Evolutionary conservation across 2,888 invertebrate species (phyloP), one percentile per base, ranked within the genome.

Genomic region (Lasioglossum figueresi): DNA sequence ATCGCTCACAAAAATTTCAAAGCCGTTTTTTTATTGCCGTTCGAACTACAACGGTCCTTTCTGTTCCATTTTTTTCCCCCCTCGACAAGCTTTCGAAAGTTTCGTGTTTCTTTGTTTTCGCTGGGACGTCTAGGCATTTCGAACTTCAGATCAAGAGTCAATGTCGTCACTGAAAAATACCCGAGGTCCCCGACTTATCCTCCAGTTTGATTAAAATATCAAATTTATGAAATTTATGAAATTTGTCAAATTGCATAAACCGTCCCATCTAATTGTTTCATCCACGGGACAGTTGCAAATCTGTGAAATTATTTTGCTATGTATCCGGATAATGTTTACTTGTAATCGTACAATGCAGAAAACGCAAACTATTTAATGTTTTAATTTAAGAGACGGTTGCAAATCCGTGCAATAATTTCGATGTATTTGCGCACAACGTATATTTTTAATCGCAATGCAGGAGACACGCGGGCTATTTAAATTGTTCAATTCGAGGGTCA

Each of bases 1-100:
- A n/a, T 70, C 68, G 73, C 8, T 52, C 16, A 12, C 59, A 43
- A 84, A 74, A 74, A 56, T 74, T 84, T 83, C 70, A 43, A 14
- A 37, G 23, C 16, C 59, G 27, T 82, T 56, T 78, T 82, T 56
- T 78, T 75, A 75, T 78, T 34, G 77, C 52, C 68, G 45, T 66
- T 82, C 48, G 59, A 19, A 37, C 31, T 80, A 48, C 45, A 75
- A 76, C 73, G 45, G 16, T 2, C 56, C 23, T 72, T 40, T 74
- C 66, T 82, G 82, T 83, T 70, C 77, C 37, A 19, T 56, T n/a
- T 68, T 48, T 48, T 34, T 1, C 23, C 52, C 19, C 19, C 48
- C 48, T n/a, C 37, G 2, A 48, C 71, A 48, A 19, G 31, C 40
- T 45, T 45, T 45, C 40, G 37, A 45, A 56, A 40, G 16, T 23